phyloP scores from a whole-genome alignment of 2,888 invertebrate genomes.

The Pachliopta kotzebuea region DNA sequence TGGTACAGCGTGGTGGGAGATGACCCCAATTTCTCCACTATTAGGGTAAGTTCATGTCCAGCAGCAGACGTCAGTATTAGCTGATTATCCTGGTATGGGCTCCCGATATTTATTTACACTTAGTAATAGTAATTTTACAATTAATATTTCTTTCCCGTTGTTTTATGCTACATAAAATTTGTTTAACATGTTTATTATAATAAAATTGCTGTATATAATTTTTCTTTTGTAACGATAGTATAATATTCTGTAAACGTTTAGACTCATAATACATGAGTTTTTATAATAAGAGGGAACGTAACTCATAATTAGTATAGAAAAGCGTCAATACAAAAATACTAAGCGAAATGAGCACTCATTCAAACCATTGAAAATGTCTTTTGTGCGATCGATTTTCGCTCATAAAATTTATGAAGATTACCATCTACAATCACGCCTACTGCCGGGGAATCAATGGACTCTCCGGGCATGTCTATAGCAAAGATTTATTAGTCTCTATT shows the following conservation, averaged over 20 bases:
- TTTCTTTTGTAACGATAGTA: not conserved
- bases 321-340: slow-evolving; percentile 51
- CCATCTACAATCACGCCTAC: slow-evolving; percentile 66
- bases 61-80: too few relatives aligned
- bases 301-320: slow-evolving; percentile 49
- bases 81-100: too few relatives aligned
- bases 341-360: slow-evolving; percentile 49
- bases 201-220: not conserved
- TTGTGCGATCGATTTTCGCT: slow-evolving; percentile 52
- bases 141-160: too few relatives aligned
- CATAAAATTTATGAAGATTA: slow-evolving; percentile 75
- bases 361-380: slow-evolving; percentile 37
- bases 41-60: too few relatives aligned
- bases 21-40: too few relatives aligned
- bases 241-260: not conserved
- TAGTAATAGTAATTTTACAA: too few relatives aligned
- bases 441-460: slow-evolving; percentile 66
- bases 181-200: not conserved
- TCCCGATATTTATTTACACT: too few relatives aligned
- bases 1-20: too few relatives aligned
- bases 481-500: slow-evolving; percentile 77
- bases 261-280: not conserved
- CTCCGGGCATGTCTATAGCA: slow-evolving; percentile 46
- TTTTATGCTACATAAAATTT: too few relatives aligned
- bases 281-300: slow-evolving; percentile 42